These are phyloP conservation scores for Mesitornis unicolor DNA, from an alignment of 2,113 vertebrate genomes.

Conservation along the genomic window DNA sequence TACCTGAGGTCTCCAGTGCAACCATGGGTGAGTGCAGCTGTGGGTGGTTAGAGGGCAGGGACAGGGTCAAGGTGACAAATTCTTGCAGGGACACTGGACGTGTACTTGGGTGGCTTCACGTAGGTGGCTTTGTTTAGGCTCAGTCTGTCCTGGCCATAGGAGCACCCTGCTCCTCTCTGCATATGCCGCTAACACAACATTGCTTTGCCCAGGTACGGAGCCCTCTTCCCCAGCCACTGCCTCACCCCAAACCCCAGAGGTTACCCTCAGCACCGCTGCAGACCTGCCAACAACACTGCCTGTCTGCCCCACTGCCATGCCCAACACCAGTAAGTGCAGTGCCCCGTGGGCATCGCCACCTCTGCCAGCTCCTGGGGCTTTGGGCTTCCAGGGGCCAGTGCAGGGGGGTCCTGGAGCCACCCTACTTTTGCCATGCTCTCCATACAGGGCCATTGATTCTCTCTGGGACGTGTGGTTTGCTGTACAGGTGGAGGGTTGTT, in stretches of 20 bases:
- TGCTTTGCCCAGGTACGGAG: not conserved
- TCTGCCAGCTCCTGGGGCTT: not conserved
- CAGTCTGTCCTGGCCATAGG: not conserved
- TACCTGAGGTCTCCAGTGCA: not conserved
- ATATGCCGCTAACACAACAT: rapidly evolving
- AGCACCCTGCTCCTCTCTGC: not conserved
- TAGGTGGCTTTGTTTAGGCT: not conserved
- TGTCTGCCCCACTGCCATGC: rapidly evolving
- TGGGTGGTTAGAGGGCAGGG: no score
- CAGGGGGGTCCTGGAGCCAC: not conserved
- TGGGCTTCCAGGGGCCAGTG: not conserved
- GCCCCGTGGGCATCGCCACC: rapidly evolving
- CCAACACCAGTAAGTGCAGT: conserved; percentile 13
- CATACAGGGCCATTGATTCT: rapidly evolving
- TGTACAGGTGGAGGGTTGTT: not conserved
- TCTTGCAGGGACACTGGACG: rapidly evolving
- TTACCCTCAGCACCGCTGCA: not conserved
- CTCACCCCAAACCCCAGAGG: not conserved
- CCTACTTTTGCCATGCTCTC: not conserved
- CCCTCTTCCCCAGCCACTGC: not conserved
- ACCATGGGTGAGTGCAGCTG: rapidly evolving
- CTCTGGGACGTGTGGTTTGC: not conserved
- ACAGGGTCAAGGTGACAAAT: not conserved
- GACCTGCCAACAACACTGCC: rapidly evolving
- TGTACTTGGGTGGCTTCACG: not conserved